Evolutionary conservation across 2,113 vertebrate species (phyloP).

Genomic region (Xenopus tropicalis): DNA sequence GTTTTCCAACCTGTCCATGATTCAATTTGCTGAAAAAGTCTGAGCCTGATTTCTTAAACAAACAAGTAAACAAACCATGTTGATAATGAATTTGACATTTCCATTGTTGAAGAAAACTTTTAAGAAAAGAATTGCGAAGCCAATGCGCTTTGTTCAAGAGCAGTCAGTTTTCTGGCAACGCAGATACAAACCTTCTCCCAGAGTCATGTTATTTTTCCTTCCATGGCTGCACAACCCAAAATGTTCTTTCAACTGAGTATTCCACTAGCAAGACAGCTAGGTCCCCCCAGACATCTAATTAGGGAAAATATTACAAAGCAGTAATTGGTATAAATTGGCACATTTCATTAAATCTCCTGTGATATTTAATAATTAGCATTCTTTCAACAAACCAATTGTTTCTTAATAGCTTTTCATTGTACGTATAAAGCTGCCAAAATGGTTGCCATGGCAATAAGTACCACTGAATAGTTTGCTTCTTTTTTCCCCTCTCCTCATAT

Average conservation of each 20-base stretch:
- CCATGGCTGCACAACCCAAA: slow-evolving; percentile 8
- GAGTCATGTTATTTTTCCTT: background rate
- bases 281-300: slow-evolving; percentile 30
- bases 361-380: slow-evolving; percentile 40
- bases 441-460: slow-evolving; percentile 33
- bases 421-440: slow-evolving; percentile 13
- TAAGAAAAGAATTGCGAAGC: too few relatives aligned
- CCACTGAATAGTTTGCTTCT: slow-evolving; percentile 18
- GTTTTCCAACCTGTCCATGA: too few relatives aligned
- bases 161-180: too few relatives aligned
- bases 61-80: too few relatives aligned
- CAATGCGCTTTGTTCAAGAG: too few relatives aligned
- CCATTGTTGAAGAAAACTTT: too few relatives aligned
- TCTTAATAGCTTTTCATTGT: slow-evolving; percentile 38
- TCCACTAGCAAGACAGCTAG: slow-evolving; percentile 6
- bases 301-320: slow-evolving; percentile 28
- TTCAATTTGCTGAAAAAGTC: too few relatives aligned
- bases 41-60: too few relatives aligned
- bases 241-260: slow-evolving; percentile 10
- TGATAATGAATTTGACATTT: too few relatives aligned
- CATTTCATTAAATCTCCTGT: slow-evolving; percentile 31
- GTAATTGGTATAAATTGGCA: slow-evolving; percentile 40
- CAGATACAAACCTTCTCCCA: background rate
- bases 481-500: slow-evolving; percentile 10
- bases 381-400: slow-evolving; percentile 41